Conservation (phyloP, 2,888 invertebrate genomes). For the Pseudococcus longispinus region DNA sequence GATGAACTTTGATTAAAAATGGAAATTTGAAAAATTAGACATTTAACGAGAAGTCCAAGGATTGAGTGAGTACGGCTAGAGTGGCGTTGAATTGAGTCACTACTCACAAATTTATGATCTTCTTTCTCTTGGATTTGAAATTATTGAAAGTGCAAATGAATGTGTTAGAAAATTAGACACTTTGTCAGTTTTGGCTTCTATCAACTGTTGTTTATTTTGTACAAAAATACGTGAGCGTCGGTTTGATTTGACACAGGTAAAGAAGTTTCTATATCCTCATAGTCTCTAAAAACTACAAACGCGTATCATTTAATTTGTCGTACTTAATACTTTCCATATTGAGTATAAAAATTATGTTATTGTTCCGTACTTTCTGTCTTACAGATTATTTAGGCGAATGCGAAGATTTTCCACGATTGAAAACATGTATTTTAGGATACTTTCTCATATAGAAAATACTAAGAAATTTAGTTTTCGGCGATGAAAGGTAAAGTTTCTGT, state of each 20-base stretch:
- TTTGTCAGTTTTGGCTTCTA: neutral
- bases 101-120: too few species aligned
- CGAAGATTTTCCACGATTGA: neutral
- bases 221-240: neutral
- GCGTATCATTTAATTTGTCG: neutral
- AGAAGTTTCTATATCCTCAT: neutral
- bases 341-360: too few species aligned
- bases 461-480: neutral
- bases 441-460: neutral
- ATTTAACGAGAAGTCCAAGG: neutral
- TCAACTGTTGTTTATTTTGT: neutral
- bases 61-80: neutral
- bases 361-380: neutral
- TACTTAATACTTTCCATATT: neutral
- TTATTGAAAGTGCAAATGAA: neutral
- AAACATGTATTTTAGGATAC: neutral
- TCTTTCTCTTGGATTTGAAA: neutral
- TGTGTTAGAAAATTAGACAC: neutral
- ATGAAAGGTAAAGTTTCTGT: neutral
- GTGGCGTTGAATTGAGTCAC: neutral
- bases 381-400: neutral
- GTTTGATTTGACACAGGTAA: neutral
- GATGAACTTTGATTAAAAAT: neutral
- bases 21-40: too few species aligned
- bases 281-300: neutral